Conservation (phyloP, 2,888 invertebrate species). For the Campopleginae sp. region DNA sequence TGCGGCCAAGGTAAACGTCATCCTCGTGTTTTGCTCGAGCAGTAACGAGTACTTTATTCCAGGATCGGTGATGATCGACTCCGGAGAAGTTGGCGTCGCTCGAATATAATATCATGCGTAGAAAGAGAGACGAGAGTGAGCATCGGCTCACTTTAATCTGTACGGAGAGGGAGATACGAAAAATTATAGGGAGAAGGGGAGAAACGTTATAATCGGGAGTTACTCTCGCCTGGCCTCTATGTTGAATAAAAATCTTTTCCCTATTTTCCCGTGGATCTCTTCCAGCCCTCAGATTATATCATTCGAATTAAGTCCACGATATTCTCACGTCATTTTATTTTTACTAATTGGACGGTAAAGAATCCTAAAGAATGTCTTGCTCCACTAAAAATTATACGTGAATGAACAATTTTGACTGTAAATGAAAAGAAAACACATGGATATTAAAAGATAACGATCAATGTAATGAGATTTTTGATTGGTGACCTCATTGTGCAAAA, state of each 20-base stretch:
- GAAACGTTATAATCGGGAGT: conserved; percentile 60
- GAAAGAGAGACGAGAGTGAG: conserved; percentile 16
- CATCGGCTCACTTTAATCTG: conserved; percentile 15
- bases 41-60: conserved; percentile 34
- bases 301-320: neutral
- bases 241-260: conserved; percentile 35
- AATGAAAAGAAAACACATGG: neutral
- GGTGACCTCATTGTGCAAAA: neutral
- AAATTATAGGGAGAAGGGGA: conserved; percentile 40
- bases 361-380: neutral
- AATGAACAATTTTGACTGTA: neutral
- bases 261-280: neutral
- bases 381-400: neutral
- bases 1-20: conserved; percentile 56
- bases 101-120: conserved; percentile 35
- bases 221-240: conserved; percentile 6
- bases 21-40: conserved; percentile 42
- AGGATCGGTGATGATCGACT: conserved; percentile 58
- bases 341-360: neutral
- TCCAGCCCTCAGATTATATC: neutral
- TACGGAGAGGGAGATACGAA: conserved; percentile 42
- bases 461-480: neutral
- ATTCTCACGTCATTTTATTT: neutral
- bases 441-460: neutral
- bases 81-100: conserved; percentile 43